Evolutionary conservation across 2,888 invertebrate genomes (phyloP).

Genomic region (Rhingia rostrata): DNA sequence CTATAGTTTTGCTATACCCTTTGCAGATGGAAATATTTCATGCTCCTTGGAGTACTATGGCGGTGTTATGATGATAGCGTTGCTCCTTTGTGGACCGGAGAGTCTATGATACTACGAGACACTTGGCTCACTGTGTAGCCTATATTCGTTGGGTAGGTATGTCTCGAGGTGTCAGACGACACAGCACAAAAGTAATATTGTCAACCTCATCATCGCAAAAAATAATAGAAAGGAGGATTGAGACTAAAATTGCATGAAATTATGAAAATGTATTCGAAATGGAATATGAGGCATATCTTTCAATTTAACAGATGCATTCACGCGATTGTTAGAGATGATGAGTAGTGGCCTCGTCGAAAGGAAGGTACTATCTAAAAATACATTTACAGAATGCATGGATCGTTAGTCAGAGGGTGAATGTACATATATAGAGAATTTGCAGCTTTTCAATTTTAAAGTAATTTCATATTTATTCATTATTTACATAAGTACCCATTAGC

Average conservation of each 20-base stretch:
- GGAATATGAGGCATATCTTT: constrained; percentile 87
- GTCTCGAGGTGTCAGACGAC: constrained; percentile 18
- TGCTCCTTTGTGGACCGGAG: constrained; percentile 49
- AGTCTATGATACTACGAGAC: constrained; percentile 34
- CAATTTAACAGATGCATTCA: constrained; percentile 59
- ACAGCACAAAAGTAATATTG: constrained; percentile 51
- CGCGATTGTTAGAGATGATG: constrained; percentile 28
- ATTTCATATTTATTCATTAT: too few species aligned
- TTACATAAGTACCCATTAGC: too few species aligned
- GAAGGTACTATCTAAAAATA: constrained; percentile 33
- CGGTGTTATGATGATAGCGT: constrained; percentile 57
- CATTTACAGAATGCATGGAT: constrained; percentile 7
- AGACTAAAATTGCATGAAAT: constrained; percentile 27
- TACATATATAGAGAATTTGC: too few species aligned
- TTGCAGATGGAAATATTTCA: constrained; percentile 59
- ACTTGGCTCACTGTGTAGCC: constrained; percentile 12
- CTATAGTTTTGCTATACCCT: constrained; percentile 1
- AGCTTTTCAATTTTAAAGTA: too few species aligned
- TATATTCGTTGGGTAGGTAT: constrained; percentile 15
- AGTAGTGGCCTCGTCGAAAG: constrained; percentile 1
- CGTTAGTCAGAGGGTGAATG: neutral
- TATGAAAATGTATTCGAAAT: constrained; percentile 67
- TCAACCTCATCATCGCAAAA: constrained; percentile 31
- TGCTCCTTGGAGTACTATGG: constrained; percentile 51
- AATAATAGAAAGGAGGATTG: neutral